Evolutionary conservation across 2,797 vertebrate genomes (phyloP).

Genomic region (Mormyrops boulengeri): DNA sequence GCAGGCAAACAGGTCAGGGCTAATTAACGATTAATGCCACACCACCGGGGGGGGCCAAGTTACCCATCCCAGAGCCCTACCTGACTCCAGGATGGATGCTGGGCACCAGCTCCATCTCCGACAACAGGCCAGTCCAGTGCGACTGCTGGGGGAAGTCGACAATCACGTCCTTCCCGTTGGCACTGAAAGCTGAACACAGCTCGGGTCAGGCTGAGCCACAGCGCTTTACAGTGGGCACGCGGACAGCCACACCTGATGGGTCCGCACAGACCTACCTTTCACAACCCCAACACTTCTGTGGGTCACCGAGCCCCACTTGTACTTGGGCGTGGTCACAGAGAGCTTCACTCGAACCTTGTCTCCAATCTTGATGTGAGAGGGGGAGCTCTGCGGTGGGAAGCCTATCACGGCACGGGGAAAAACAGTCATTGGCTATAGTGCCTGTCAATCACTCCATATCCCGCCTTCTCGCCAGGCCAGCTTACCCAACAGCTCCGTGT

Average conservation of each 20-base stretch:
- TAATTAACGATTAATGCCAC: not conserved
- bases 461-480: not conserved
- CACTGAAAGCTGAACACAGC: slow-evolving; percentile 80
- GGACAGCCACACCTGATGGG: not conserved
- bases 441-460: not conserved
- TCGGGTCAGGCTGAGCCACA: not conserved
- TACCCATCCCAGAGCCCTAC: slow-evolving; percentile 52
- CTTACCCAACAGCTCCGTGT: slow-evolving; percentile 90
- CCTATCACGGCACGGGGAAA: slow-evolving; percentile 55
- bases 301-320: slow-evolving; percentile 98
- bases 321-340: slow-evolving; percentile 89
- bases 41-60: not conserved
- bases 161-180: slow-evolving; percentile 96
- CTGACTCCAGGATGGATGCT: slow-evolving; percentile 93
- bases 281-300: slow-evolving; percentile 93
- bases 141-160: slow-evolving; percentile 98
- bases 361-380: slow-evolving; percentile 98
- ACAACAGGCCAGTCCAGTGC: slow-evolving; percentile 93
- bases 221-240: not conserved
- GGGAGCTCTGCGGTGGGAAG: slow-evolving; percentile 90
- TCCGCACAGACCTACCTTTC: slow-evolving; percentile 71
- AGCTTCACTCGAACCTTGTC: slow-evolving; percentile 95
- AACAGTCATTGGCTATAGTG: not conserved
- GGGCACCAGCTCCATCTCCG: slow-evolving; percentile 96
- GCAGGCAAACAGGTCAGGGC: not conserved